Evolutionary conservation across 2,113 vertebrate species (phyloP), one percentile per base, ranked within the genome.

Genomic region (Mirza zaza): DNA sequence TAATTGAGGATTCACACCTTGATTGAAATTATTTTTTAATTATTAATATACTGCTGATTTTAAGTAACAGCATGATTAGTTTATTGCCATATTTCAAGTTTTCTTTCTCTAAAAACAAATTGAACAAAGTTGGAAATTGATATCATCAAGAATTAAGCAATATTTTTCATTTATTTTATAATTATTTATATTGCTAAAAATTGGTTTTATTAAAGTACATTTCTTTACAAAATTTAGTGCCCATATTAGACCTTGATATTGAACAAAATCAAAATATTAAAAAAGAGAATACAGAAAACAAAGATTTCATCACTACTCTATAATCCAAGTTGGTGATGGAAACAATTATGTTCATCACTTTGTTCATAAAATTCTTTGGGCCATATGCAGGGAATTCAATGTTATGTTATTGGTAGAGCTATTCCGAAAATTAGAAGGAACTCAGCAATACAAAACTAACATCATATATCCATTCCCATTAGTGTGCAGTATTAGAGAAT

Each of bases 101-200:
- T 73, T 90, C 34, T 77, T 96, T 80, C 23, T 87, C 61, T 85
- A 89, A 95, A 94, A 92, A 75, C 32, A 95, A 82, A 50, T 81
- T 57, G 29, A 71, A n/a, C 32, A 84, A 84, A 80, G 15, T 59
- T 92, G 9, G 39, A 84, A 80, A 75, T 10, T 71, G 7, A 52
- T 83, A 39, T 5, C 18, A 83, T 59, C 6, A 87, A 85, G 90
- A 95, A 36, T 81, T 29, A 20, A 76, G 15, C 25, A 90, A 27
- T 75, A 57, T 21, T 85, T 92, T 86, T 45, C 2, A 63, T 65
- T 93, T 67, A 76, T 89, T 87, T 88, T 61, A 52, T 82, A 80
- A 73, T 76, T 89, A 57, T 82, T 94, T 80, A 50, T 90, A 87
- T 76, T 70, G 12, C 25, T 73, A 36, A 90, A 77, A 39, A 55